A percentile compares a stretch with the other conserved stretches of the same genome.
Conservation (phyloP, 2,888 invertebrate species). For the Andrena dorsata region DNA sequence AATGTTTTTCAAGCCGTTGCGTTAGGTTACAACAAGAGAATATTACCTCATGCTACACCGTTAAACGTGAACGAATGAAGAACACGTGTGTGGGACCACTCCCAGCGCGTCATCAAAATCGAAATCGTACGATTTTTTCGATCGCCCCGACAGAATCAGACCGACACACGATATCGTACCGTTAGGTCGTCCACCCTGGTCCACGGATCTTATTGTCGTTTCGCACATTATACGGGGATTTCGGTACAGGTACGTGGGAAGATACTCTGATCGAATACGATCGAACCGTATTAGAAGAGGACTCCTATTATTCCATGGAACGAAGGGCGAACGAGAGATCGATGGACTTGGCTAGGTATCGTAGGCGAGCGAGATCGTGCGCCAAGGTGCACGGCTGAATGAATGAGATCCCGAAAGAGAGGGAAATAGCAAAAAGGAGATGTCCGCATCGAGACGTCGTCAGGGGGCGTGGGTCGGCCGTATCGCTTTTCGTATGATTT, state of each 20-base stretch:
- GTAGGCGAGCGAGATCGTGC: constrained; percentile 35
- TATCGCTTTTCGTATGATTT: constrained; percentile 59
- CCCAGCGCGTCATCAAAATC: background rate
- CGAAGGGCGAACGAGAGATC: constrained; percentile 14
- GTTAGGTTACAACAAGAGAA: no score
- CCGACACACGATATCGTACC: constrained; percentile 82
- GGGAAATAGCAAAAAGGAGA: background rate
- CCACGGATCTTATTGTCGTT: constrained; percentile 65
- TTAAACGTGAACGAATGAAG: no score
- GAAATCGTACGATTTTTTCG: constrained; percentile 30
- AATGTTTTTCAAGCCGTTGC: no score
- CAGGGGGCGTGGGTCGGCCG: constrained; percentile 6
- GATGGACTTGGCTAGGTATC: constrained; percentile 14
- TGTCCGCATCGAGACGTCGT: constrained; percentile 18
- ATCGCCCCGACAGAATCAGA: constrained; percentile 52
- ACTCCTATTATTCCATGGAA: constrained; percentile 57
- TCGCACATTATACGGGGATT: constrained; percentile 62
- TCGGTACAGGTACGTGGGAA: constrained; percentile 72
- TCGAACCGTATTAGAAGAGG: constrained; percentile 42
- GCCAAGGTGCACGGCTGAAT: constrained; percentile 41
- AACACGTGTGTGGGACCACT: background rate
- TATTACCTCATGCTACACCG: no score
- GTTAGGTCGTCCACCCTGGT: constrained; percentile 77
- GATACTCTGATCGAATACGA: constrained; percentile 61
- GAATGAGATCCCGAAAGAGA: constrained; percentile 5